Evolutionary conservation across 1,140 invertebrate species (phyloP), one percentile per base, ranked within the genome.

Genomic region (Spodoptera frugiperda): DNA sequence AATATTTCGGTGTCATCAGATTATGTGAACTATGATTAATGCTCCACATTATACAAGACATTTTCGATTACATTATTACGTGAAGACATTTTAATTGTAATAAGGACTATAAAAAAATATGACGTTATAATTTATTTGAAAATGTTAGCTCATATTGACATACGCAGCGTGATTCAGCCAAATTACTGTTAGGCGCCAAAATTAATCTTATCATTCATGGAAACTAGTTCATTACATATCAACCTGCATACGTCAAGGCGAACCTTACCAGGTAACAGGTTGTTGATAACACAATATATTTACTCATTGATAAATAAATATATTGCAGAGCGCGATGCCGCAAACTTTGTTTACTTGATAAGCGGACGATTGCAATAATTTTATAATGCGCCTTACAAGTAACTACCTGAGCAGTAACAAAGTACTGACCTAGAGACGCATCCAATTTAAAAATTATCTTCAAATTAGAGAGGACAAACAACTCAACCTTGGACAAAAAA

Each of bases 181-280:
- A 65, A 63, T 63, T 63, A 74, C 68, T 48, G 68, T 65, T 80
- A 78, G 84, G 84, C 86, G 84, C 84, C 86, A 87, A 90, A 87
- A 87, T 82, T 79, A 79, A 81, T 83, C 81, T 87, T 87, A 87
- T 87, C 84, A 82, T 65, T 72, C 71, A 76, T 84, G 84, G 78
- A 86, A 87, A 87, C 84, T 89, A 84, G 86, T 82, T 86, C 84
- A 88, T 78, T 77, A 71, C 78, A 74, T 77, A 70, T 76, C 75
- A 81, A 75, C 78, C 68, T 81, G 74, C 79, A 72, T 17, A 80
- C 78, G 77, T 74, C 76, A 76, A 76, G 65, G 76, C 79, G 68
- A 72, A 54, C 73, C 72, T 78, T 77, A 61, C 68, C 72, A 68
- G 78, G 77, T 82, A 77, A 79, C 78, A 73, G 76, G 48, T 54